Percentiles rank a stretch among this genome's conserved stretches.
Conservation (phyloP, 2,113 vertebrate species). For the Poeciliopsis prolifica region DNA sequence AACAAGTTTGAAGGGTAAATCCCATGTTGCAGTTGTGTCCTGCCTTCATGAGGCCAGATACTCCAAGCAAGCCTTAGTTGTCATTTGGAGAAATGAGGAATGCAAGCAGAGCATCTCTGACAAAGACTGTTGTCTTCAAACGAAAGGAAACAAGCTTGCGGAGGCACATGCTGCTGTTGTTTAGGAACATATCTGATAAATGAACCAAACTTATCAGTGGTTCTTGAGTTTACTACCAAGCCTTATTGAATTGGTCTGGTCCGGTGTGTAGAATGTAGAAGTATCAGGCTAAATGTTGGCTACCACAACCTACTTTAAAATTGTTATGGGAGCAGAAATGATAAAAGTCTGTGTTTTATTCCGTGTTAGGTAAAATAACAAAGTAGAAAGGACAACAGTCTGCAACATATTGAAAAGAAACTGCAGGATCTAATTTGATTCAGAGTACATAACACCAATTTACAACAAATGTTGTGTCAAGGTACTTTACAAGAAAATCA, state of each 20-base stretch:
- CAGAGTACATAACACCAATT: too few relatives aligned
- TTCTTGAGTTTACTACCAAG: constrained; percentile 36
- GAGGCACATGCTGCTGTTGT: constrained; percentile 55
- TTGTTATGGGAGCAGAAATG: too few relatives aligned
- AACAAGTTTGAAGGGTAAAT: constrained; percentile 78
- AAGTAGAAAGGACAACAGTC: background rate
- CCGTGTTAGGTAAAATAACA: too few relatives aligned
- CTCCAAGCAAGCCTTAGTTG: constrained; percentile 80
- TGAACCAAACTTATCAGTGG: constrained; percentile 54
- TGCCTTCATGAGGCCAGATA: constrained; percentile 87
- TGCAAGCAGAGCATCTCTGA: constrained; percentile 34
- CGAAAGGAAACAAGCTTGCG: constrained; percentile 56
- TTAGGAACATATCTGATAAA: too few relatives aligned
- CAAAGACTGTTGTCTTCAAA: constrained; percentile 28
- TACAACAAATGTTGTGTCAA: too few relatives aligned
- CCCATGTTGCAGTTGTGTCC: constrained; percentile 86
- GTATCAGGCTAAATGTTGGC: background rate
- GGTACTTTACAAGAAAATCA: too few relatives aligned
- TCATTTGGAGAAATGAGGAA: constrained; percentile 82
- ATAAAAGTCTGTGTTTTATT: too few relatives aligned
- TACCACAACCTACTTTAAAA: too few relatives aligned
- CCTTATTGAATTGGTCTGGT: background rate
- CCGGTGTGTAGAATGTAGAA: constrained; percentile 30
- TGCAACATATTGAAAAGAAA: background rate
- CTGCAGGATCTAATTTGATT: background rate